Base-by-base conservation (phyloP, 23 tunicate genomes). In the Aplidium turbinatum region DNA sequence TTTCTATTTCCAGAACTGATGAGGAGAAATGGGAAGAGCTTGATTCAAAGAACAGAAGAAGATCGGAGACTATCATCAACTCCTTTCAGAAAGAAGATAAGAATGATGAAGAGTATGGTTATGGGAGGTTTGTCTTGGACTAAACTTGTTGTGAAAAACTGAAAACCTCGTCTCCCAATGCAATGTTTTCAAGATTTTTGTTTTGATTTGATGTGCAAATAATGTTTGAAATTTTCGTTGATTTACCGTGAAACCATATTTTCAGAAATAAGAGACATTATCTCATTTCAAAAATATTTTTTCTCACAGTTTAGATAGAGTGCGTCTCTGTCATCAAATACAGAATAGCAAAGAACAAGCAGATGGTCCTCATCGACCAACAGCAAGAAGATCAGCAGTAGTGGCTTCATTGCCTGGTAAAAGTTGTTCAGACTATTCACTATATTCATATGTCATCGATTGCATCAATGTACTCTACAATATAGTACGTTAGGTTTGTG, bases 341-440 rank as follows among this genome's bases (percentile, higher is more conserved):
- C 16, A 53, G 22, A 53, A 4, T 53, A 19, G 20, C 5, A 53
- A 11, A 53, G 60, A 54, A 4, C 24, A 54, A 13, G 60, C 19
- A n/a, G 21, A 28, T 30, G 68, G 31, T 6, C 68, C 68, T 13
- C 68, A 60, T 9, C 79, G 89, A 26, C 82, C 89, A 6, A 75
- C 61, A 21, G 76, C 89, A 24, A 54, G 89, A 53, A 25, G 89
- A 54, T 63, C 89, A 7, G 89, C 89, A 0, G 75, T 83, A 11
- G 89, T 83, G 2, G 40, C 89, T 0, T 53, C 89, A 19, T 57
- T 83, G 23, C 89, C 89, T 42, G 70, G 89, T 82, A 51, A 11
- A 9, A 11, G 50, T 42, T 16, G 50, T 9, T 42, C 11, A 42
- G n/a, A n/a, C n/a, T n/a, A n/a, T n/a, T n/a, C n/a, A n/a, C n/a